phyloP scores from a whole-genome alignment of 2,888 invertebrate genomes.

The Phortica magna region DNA sequence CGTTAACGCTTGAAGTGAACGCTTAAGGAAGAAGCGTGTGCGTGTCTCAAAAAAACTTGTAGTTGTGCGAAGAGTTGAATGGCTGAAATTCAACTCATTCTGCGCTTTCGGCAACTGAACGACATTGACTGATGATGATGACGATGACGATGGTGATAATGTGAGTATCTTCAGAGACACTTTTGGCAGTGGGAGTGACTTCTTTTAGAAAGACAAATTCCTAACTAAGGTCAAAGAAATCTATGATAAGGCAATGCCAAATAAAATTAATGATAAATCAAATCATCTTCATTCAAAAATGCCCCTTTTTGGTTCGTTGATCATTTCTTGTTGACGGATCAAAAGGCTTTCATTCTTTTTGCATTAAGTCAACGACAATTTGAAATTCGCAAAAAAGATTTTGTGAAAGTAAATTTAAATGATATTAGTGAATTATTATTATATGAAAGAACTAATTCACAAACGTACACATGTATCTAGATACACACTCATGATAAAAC shows the following conservation, averaged over 20 bases:
- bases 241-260: too few relatives aligned
- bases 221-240: too few relatives aligned
- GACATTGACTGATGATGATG: constrained; percentile 73
- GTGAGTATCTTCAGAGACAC: constrained; percentile 62
- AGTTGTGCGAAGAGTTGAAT: background rate
- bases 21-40: constrained; percentile 45
- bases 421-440: background rate
- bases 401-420: background rate
- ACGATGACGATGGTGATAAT: constrained; percentile 72
- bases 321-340: too few relatives aligned
- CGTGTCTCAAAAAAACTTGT: constrained; percentile 18
- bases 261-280: too few relatives aligned
- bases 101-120: constrained; percentile 14
- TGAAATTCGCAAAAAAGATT: too few relatives aligned
- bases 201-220: too few relatives aligned
- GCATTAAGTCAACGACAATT: too few relatives aligned
- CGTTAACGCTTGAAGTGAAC: constrained; percentile 9
- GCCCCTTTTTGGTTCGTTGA: too few relatives aligned
- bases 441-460: background rate
- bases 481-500: background rate
- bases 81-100: background rate
- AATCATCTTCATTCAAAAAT: too few relatives aligned
- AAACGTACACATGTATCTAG: background rate
- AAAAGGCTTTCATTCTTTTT: too few relatives aligned
- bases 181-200: background rate